Evolutionary conservation across 1,140 invertebrate species (phyloP), one percentile per base, ranked within the genome.

Genomic region (Euschistus heros): DNA sequence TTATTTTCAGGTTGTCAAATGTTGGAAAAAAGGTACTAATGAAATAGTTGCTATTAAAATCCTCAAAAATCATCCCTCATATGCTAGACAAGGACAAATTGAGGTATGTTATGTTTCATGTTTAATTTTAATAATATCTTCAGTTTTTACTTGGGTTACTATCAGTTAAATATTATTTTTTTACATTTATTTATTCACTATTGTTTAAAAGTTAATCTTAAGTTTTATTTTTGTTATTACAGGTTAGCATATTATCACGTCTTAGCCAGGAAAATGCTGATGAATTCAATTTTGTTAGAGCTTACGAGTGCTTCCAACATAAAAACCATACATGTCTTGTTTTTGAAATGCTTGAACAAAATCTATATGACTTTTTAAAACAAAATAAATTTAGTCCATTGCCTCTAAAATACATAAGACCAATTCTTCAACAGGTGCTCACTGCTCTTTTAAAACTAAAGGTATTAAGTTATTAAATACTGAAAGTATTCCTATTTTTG

Each of bases 21-120:
- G 97, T 78, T 99, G 97, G 97, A 99, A 99, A 78, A 98, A 98
- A 76, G 97, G 97, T 75, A 99, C 97, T 66, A 99, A 97, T 76
- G 96, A 99, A 79, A 98, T 99, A 73, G 96, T 99, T 68, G 97
- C 97, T 73, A 99, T 99, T 75, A 99, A 99, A 82, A 99, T 99
- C 75, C 80, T 99, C 30, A 99, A 99, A 79, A 99, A 99, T 81
- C 97, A 99, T 82, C 97, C 97, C 62, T 98, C 95, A 63, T 99
- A 99, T 81, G 96, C 96, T 66, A 85, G 97, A 71, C 97, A 99
- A 82, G 97, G 97, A 70, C 97, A 99, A 80, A 99, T 99, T 79
- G 97, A 99, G 85, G 92, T 95, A 65, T 78, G 75, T 69, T 17
- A 24, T 61, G n/a, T 22, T 50, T 50, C 20, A 50, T 20, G 17